These are phyloP conservation scores for Diadophis punctatus DNA, from an alignment of 2,113 vertebrate genomes.

Conservation along the genomic window DNA sequence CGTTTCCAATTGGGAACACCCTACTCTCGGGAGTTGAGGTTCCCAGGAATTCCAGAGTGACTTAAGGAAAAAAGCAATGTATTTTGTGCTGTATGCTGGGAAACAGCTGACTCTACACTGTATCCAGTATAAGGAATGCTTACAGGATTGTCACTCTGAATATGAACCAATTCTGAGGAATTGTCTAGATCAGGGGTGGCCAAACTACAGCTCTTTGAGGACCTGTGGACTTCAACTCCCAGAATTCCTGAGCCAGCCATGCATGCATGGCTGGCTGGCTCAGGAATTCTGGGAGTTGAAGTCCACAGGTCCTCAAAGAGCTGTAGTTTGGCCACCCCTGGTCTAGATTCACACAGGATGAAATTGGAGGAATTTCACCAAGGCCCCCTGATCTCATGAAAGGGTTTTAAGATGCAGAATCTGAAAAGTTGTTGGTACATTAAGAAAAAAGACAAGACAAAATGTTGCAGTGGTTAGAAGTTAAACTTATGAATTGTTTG, in stretches of 20 bases:
- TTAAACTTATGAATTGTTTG: background rate
- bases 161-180: background rate
- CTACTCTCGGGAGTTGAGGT: rapidly evolving
- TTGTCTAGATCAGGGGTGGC: too few species aligned
- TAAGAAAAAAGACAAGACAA: background rate
- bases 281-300: too few species aligned
- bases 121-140: background rate
- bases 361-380: background rate
- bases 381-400: background rate
- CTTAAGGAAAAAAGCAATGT: background rate
- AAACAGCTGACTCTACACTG: background rate
- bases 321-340: too few species aligned
- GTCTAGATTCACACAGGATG: background rate
- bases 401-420: background rate
- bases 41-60: background rate
- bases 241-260: too few species aligned
- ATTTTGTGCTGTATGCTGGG: background rate
- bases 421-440: background rate
- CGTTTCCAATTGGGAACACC: background rate
- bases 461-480: background rate
- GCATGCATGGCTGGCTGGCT: too few species aligned
- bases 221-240: too few species aligned
- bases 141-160: background rate
- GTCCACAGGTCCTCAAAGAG: too few species aligned
- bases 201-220: too few species aligned